Evolutionary conservation across 2,888 invertebrate species (phyloP).

Genomic region (Anodontia alba): DNA sequence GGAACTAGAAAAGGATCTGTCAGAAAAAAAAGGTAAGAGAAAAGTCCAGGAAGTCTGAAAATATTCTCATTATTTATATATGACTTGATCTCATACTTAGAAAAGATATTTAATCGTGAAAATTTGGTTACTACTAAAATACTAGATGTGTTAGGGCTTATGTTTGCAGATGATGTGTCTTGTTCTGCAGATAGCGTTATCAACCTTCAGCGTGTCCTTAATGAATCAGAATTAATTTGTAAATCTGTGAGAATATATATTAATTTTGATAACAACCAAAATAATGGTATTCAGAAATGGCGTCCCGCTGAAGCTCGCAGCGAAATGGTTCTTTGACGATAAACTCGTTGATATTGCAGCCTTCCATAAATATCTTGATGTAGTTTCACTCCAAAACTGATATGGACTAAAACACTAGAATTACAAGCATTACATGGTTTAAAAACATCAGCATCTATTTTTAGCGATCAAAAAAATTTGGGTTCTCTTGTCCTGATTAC

Average conservation of each 20-base stretch:
- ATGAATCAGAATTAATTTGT: not conserved
- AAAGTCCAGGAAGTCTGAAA: not conserved
- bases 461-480: not conserved
- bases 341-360: not conserved
- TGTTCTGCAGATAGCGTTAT: not conserved
- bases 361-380: slow-evolving; percentile 7
- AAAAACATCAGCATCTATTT: not conserved
- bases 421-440: not conserved
- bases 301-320: not conserved
- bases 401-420: slow-evolving; percentile 3
- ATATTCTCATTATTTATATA: slow-evolving; percentile 9
- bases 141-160: not conserved
- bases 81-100: not conserved
- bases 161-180: slow-evolving; percentile 15
- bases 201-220: not conserved
- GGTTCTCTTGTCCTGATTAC: not conserved
- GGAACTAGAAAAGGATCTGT: not conserved
- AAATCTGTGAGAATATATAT: not conserved
- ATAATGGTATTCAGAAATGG: not conserved
- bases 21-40: too few species aligned
- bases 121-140: slow-evolving; percentile 4
- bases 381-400: slow-evolving; percentile 4
- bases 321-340: not conserved
- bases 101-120: not conserved
- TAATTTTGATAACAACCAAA: slow-evolving; percentile 2